phyloP scores from a whole-genome alignment of 2,888 invertebrate genomes.

The Lepas anatifera region DNA sequence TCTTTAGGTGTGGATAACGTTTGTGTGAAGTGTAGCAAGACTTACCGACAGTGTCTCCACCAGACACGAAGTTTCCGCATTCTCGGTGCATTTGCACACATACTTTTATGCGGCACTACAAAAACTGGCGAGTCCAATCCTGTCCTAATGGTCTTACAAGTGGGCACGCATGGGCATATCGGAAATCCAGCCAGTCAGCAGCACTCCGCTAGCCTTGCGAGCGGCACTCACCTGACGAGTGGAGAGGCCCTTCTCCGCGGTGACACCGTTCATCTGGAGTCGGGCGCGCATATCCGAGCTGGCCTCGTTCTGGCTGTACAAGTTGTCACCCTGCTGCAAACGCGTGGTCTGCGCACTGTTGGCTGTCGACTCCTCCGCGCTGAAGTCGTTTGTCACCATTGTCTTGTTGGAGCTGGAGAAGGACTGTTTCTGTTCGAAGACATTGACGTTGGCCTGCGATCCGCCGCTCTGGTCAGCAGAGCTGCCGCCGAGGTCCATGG shows the following conservation, averaged over 20 bases:
- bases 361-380: slow-evolving; percentile 61
- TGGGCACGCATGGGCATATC: too few species aligned
- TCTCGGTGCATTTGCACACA: too few species aligned
- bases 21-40: too few species aligned
- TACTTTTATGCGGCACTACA: too few species aligned
- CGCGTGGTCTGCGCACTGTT: slow-evolving; percentile 58
- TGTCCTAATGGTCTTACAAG: too few species aligned
- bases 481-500: neutral
- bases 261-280: slow-evolving; percentile 69
- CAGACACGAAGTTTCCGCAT: too few species aligned
- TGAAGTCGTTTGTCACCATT: slow-evolving; percentile 52
- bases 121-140: too few species aligned
- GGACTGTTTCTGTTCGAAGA: neutral
- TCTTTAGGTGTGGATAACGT: too few species aligned
- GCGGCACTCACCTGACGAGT: slow-evolving; percentile 50
- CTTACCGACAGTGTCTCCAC: too few species aligned
- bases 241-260: slow-evolving; percentile 72
- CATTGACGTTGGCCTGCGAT: neutral
- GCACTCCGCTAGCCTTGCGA: too few species aligned
- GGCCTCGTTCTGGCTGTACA: slow-evolving; percentile 58
- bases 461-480: neutral
- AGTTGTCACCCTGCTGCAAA: slow-evolving; percentile 66
- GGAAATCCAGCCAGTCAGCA: too few species aligned
- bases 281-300: slow-evolving; percentile 64
- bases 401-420: slow-evolving; percentile 29